Evolutionary conservation across 2,888 invertebrate genomes (phyloP).

Genomic region (Lasius platythorax): DNA sequence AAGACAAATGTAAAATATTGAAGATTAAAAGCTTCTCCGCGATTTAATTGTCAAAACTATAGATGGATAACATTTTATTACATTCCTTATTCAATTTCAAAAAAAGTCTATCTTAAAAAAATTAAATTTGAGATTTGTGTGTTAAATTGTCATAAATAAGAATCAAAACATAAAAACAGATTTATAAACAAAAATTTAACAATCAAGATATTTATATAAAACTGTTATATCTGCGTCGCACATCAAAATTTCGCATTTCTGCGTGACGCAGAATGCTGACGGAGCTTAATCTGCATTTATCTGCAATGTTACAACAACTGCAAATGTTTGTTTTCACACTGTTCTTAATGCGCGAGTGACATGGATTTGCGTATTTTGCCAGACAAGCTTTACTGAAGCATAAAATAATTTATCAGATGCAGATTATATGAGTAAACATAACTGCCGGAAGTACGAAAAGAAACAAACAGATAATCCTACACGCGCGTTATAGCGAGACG

Average conservation of each 20-base stretch:
- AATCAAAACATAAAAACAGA: not conserved
- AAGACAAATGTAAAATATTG: not conserved
- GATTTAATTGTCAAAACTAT: not conserved
- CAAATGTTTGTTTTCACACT: slow-evolving; percentile 41
- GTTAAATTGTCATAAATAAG: not conserved
- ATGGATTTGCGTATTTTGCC: slow-evolving; percentile 39
- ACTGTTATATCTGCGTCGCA: slow-evolving; percentile 2
- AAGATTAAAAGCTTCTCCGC: not conserved
- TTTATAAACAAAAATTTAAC: not conserved
- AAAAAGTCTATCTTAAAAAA: not conserved
- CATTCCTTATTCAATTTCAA: not conserved
- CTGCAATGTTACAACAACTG: slow-evolving; percentile 39
- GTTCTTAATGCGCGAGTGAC: slow-evolving; percentile 48
- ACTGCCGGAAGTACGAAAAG: slow-evolving; percentile 36
- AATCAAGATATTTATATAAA: slow-evolving; percentile 11
- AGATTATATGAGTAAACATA: slow-evolving; percentile 15
- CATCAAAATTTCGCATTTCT: slow-evolving; percentile 5
- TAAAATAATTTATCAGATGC: slow-evolving; percentile 50
- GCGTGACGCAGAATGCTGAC: slow-evolving; percentile 12
- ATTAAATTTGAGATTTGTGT: not conserved
- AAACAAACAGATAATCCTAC: slow-evolving; percentile 49
- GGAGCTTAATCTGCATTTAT: slow-evolving; percentile 29
- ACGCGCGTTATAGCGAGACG: slow-evolving; percentile 31
- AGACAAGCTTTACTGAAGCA: slow-evolving; percentile 33
- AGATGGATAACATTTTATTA: not conserved